Evolutionary conservation across 1,140 invertebrate species (phyloP), one percentile per base, ranked within the genome.

Genomic region (Philotrypesis tridentata): DNA sequence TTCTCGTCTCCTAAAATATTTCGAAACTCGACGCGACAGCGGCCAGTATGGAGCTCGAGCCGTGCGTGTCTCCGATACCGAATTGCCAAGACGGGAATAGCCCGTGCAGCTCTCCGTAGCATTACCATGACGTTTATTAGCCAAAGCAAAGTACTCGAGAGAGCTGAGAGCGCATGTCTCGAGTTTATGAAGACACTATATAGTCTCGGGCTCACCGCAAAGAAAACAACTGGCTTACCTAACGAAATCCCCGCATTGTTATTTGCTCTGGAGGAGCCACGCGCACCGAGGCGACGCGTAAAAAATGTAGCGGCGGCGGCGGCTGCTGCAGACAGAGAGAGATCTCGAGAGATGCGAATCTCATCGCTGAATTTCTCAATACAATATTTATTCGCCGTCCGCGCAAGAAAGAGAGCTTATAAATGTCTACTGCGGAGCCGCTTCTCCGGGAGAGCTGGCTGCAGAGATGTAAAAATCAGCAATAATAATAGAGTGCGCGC

Each of bases 121-220:
- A 72, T 72, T 43, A 72, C 25, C 25, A n/a, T n/a, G 70, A 72
- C 70, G 37, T 72, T 72, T 72, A 72, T 43, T 72, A 25, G 70
- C n/a, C 70, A 7, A 43, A 17, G 21, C 37, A 8, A 72, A 43
- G 43, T 72, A 72, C 70, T n/a, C n/a, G n/a, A n/a, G n/a, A n/a
- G 37, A 27, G 37, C 43, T 23, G n/a, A 11, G n/a, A n/a, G n/a
- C n/a, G n/a, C 33, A 17, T 17, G 21, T 55, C 48, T 55, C 37
- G 21, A 40, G 68, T 71, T 40, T 71, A 70, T 70, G 68, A 70
- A 70, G 68, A 70, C 17, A 7, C 60, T 21, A 6, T 5, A 60
- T 17, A 6, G 11, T 23, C 60, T 9, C 21, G 23, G 11, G n/a
- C 6, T 1, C 3, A 7, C 1, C 23, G 61, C 14, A 65, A 14